Conservation (phyloP, 1,140 invertebrate genomes). For the Macrobrachium nipponense region DNA sequence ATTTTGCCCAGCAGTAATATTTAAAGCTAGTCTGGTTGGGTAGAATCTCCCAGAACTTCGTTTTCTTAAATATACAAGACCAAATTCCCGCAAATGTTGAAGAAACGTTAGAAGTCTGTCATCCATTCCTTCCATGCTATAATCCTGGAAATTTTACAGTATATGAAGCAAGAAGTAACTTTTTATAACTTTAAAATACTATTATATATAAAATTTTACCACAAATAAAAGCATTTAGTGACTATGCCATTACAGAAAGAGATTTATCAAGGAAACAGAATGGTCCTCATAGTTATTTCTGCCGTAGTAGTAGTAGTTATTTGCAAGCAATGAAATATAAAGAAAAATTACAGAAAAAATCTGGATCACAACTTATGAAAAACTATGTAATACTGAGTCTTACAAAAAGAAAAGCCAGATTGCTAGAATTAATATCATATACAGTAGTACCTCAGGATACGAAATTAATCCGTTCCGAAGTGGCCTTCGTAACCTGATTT, state of each 20-base stretch:
- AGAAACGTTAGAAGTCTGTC: constrained; percentile 89
- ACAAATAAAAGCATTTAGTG: neutral
- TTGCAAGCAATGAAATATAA: too few relatives aligned
- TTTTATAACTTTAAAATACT: neutral
- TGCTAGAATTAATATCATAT: neutral
- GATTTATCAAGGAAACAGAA: too few relatives aligned
- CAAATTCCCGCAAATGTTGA: constrained; percentile 96
- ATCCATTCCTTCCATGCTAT: constrained; percentile 94
- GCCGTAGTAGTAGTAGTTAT: too few relatives aligned
- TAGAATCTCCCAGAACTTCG: constrained; percentile 93
- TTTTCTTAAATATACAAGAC: constrained; percentile 96
- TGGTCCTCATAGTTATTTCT: too few relatives aligned
- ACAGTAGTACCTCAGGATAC: too few relatives aligned
- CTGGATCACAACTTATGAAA: too few relatives aligned
- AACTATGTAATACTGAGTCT: too few relatives aligned
- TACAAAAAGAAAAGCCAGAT: neutral
- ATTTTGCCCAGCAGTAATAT: constrained; percentile 81
- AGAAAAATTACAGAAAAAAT: too few relatives aligned
- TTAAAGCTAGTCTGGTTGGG: constrained; percentile 91
- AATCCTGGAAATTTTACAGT: constrained; percentile 77
- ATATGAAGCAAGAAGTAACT: neutral
- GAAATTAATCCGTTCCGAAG: too few relatives aligned
- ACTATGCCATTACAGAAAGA: too few relatives aligned
- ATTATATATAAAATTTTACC: neutral
- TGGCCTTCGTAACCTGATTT: too few relatives aligned